Conservation (phyloP, 2,888 invertebrate species). For the Stenolophus ochropezus region DNA sequence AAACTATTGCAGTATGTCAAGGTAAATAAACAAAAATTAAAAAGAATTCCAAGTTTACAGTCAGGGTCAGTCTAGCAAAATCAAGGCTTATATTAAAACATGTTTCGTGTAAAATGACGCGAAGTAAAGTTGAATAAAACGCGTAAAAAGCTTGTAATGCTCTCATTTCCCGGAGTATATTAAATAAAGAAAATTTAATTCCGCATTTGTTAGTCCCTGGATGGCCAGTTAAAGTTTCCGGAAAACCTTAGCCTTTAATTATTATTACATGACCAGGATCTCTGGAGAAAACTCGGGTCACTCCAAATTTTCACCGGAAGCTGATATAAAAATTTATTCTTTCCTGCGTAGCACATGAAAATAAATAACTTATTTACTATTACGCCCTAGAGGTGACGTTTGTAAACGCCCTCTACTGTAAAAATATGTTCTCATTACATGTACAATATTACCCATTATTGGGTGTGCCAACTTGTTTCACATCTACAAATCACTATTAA, state of each 20-base stretch:
- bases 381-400: no score
- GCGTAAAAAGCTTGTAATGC: background rate
- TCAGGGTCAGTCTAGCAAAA: background rate
- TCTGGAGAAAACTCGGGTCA: background rate
- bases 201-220: constrained; percentile 12
- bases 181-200: constrained; percentile 39
- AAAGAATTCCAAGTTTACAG: background rate
- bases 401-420: no score
- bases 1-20: background rate
- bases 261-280: constrained; percentile 17
- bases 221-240: background rate
- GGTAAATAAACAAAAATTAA: background rate
- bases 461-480: no score
- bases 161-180: background rate
- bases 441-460: no score
- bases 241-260: constrained; percentile 14
- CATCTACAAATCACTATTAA: no score
- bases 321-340: background rate
- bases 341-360: no score
- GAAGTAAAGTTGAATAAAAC: background rate
- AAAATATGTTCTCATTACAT: no score
- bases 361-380: no score
- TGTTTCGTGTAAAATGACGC: constrained; percentile 72
- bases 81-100: constrained; percentile 66
- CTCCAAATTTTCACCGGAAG: background rate